A percentile compares a stretch with the other conserved stretches of the same genome.
Evolutionary conservation across 2,113 vertebrate genomes (phyloP).

Genomic region (Poeciliopsis prolifica): DNA sequence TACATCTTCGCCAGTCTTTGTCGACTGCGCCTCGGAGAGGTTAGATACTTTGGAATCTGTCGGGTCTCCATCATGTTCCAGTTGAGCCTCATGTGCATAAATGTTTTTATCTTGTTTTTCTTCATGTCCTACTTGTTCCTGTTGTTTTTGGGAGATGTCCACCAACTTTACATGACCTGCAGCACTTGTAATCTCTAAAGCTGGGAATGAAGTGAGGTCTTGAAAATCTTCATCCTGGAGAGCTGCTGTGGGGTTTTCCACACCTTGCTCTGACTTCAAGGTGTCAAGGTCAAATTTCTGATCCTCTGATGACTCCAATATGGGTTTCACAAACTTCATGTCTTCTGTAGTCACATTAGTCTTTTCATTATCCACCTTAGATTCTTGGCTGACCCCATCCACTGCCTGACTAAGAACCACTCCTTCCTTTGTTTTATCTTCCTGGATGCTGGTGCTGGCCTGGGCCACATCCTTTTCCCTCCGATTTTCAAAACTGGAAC

Average conservation of each 20-base stretch:
- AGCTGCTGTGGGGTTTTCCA: neutral
- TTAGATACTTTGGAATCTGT: neutral
- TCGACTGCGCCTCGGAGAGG: constrained; percentile 6
- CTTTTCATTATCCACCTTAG: neutral
- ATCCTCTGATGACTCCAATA: constrained; percentile 2
- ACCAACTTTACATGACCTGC: constrained; percentile 6
- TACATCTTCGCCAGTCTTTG: constrained; percentile 4
- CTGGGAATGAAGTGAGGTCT: neutral
- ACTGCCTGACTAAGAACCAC: neutral
- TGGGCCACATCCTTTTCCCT: constrained; percentile 32
- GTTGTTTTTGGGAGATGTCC: constrained; percentile 11
- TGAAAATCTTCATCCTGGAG: neutral
- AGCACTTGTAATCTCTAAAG: constrained; percentile 9
- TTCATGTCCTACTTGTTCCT: neutral
- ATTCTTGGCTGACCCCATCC: neutral
- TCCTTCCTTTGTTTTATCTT: neutral
- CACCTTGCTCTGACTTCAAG: constrained; percentile 27
- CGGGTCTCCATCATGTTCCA: constrained; percentile 11
- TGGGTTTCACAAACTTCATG: neutral
- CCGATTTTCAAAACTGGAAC: neutral
- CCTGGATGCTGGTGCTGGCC: constrained; percentile 1
- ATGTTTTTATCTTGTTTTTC: constrained; percentile 8
- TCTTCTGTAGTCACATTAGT: neutral
- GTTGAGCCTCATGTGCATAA: constrained; percentile 9
- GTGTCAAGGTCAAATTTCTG: neutral